phyloP scores from a whole-genome alignment of 2,797 vertebrate species.

The Cetoscarus ocellatus region DNA sequence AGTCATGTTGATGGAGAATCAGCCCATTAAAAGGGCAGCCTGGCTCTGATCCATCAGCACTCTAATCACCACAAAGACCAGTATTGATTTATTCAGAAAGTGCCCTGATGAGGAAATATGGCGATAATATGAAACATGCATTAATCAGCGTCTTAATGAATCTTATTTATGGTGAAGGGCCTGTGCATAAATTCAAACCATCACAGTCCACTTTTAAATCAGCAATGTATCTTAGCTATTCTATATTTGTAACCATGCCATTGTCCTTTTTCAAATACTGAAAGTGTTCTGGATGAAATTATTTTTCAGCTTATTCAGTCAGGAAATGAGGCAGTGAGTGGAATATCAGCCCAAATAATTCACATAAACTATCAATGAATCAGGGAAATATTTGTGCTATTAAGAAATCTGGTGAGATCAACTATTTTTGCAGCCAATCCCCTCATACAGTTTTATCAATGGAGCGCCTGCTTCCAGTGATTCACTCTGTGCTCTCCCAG shows the following conservation, averaged over 20 bases:
- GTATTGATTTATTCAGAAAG: conserved; percentile 86
- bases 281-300: neutral
- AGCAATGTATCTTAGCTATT: conserved; percentile 49
- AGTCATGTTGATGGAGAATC: conserved; percentile 83
- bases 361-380: conserved; percentile 34
- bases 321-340: conserved; percentile 23
- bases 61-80: conserved; percentile 79
- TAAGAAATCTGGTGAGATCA: conserved; percentile 67
- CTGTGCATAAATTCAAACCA: conserved; percentile 68
- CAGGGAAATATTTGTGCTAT: conserved; percentile 63
- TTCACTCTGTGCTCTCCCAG: conserved; percentile 62
- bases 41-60: conserved; percentile 81
- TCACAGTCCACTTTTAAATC: conserved; percentile 60
- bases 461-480: conserved; percentile 78
- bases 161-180: conserved; percentile 80
- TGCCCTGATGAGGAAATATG: conserved; percentile 77
- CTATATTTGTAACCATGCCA: conserved; percentile 25
- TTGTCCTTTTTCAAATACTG: conserved; percentile 48
- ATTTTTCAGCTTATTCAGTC: conserved; percentile 23
- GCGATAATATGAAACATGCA: conserved; percentile 76
- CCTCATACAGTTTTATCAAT: conserved; percentile 68
- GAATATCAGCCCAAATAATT: conserved; percentile 39
- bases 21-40: conserved; percentile 78
- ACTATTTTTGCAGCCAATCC: conserved; percentile 47
- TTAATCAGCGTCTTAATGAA: conserved; percentile 80